phyloP scores from a whole-genome alignment of 2,113 vertebrate genomes.

The Sylvia atricapilla region DNA sequence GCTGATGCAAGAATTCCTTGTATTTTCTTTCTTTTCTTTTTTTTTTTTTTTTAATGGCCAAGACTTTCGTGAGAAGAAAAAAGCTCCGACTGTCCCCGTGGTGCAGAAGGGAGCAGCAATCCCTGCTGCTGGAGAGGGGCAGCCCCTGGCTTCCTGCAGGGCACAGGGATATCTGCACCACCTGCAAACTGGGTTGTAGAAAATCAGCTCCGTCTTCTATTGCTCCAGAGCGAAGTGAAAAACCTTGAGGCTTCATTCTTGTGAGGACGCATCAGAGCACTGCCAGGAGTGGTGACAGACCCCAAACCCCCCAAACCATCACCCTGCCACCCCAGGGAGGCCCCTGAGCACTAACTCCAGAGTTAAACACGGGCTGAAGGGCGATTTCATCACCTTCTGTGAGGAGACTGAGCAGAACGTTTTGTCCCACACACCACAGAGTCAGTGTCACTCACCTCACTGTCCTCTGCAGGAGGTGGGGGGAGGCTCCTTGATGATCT shows the following conservation, averaged over 20 bases:
- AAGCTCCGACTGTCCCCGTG: background rate
- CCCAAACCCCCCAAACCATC: background rate
- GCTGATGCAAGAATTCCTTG: conserved; percentile 54
- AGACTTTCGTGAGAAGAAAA: background rate
- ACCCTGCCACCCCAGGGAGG: background rate
- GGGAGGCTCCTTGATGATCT: conserved; percentile 82
- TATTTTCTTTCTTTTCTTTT: background rate
- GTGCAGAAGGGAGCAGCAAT: background rate
- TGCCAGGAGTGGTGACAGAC: background rate
- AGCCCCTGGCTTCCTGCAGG: background rate
- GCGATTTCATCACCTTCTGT: background rate
- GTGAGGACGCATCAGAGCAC: background rate
- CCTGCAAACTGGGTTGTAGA: background rate
- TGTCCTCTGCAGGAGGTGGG: conserved; percentile 77
- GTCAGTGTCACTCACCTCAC: conserved; percentile 70
- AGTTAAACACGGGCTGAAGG: background rate
- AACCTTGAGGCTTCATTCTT: background rate
- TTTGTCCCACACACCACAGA: background rate
- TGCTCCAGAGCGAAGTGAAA: background rate
- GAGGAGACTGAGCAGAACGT: background rate
- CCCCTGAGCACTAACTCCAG: background rate
- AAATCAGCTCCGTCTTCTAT: background rate
- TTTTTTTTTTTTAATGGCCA: background rate
- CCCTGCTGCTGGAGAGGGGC: background rate
- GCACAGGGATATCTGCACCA: background rate